These are phyloP conservation scores for Chelidonichthys spinosus DNA, from an alignment of 2,797 vertebrate genomes.

Conservation along the genomic window DNA sequence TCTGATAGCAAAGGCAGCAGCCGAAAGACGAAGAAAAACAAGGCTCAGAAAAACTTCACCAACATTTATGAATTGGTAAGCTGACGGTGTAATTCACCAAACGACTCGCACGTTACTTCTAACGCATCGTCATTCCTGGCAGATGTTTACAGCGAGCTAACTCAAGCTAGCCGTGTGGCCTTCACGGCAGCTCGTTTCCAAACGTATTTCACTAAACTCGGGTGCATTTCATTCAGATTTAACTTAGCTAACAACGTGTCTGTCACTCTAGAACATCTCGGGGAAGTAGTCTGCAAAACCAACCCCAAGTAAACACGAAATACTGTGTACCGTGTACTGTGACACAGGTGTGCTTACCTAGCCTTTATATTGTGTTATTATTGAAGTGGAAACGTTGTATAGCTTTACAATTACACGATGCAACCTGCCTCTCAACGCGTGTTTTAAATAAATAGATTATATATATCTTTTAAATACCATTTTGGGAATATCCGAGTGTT, in stretches of 20 bases:
- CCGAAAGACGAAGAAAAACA: constrained; percentile 80
- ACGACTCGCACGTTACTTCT: too few species aligned
- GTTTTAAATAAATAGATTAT: too few species aligned
- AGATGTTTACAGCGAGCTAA: constrained; percentile 23
- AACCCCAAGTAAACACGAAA: not conserved
- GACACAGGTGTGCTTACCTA: not conserved
- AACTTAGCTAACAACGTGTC: not conserved
- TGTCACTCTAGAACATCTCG: not conserved
- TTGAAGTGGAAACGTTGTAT: not conserved
- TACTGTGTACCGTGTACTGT: not conserved
- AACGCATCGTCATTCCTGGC: not conserved
- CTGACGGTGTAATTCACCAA: not conserved
- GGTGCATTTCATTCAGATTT: not conserved
- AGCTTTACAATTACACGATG: not conserved
- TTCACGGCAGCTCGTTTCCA: constrained; percentile 13
- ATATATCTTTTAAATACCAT: too few species aligned
- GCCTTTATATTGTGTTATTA: not conserved
- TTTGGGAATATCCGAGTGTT: not conserved
- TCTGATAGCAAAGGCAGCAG: constrained; percentile 50
- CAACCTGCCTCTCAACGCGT: not conserved
- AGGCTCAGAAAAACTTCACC: constrained; percentile 83
- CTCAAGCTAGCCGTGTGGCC: constrained; percentile 19
- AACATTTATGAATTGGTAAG: constrained; percentile 93
- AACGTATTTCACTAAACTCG: not conserved
- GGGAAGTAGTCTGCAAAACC: too few species aligned